These are phyloP conservation scores for Anoplopoma fimbria DNA, from an alignment of 2,113 vertebrate genomes.

Conservation along the genomic window DNA sequence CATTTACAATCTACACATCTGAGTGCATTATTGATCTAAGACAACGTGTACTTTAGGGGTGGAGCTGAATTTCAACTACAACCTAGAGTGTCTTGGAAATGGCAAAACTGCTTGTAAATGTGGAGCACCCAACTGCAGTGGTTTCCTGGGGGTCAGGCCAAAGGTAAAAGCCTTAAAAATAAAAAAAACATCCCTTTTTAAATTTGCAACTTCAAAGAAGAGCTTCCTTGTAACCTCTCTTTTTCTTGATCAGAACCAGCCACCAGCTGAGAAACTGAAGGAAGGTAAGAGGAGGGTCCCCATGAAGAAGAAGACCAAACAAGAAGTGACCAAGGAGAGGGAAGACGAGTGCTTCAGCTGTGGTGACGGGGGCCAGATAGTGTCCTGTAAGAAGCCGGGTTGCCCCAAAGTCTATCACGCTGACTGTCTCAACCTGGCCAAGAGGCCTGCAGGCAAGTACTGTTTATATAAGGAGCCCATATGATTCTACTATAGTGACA, in stretches of 20 bases:
- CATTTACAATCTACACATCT: background rate
- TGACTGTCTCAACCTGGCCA: slow-evolving; percentile 96
- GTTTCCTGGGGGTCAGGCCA: slow-evolving; percentile 95
- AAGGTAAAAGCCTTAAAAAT: slow-evolving; percentile 84
- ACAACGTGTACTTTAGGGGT: slow-evolving; percentile 81
- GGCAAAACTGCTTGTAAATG: slow-evolving; percentile 99
- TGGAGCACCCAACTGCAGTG: slow-evolving; percentile 97
- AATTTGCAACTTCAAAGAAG: background rate
- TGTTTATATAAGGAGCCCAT: background rate
- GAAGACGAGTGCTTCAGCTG: slow-evolving; percentile 99
- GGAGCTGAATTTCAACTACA: slow-evolving; percentile 99
- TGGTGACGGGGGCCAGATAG: slow-evolving; percentile 94
- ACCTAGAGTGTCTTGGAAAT: slow-evolving; percentile 97
- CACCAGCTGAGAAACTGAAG: slow-evolving; percentile 88
- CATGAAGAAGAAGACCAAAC: slow-evolving; percentile 91
- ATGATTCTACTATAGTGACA: background rate
- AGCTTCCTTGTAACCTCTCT: background rate
- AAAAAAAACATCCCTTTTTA: background rate
- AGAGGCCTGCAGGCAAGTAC: slow-evolving; percentile 92
- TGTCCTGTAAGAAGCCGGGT: slow-evolving; percentile 96
- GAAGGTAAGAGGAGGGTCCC: slow-evolving; percentile 89
- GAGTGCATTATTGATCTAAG: background rate
- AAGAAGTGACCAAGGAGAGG: slow-evolving; percentile 91
- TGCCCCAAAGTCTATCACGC: slow-evolving; percentile 99
- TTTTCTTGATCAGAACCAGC: slow-evolving; percentile 88